Base-by-base conservation (phyloP, 1,140 invertebrate genomes). In the Bombus huntii region DNA sequence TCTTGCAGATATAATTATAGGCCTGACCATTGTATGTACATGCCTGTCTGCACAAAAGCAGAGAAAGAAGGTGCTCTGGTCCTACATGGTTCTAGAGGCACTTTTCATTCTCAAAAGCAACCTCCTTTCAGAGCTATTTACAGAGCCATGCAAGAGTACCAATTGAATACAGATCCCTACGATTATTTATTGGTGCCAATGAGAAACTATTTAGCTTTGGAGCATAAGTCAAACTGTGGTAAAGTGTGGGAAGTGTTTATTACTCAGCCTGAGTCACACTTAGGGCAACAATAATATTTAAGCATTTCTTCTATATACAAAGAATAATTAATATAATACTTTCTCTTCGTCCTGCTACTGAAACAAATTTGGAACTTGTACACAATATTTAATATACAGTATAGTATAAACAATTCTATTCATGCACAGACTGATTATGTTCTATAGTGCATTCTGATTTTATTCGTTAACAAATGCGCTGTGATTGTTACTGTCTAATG, bases 11-110 rank as follows among this genome's bases (percentile, higher is more conserved):
- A 98, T 95, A 99, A 99, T 94, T 99, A 98, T 93, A 96, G 98
- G 78, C 97, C 98, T 18, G 98, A 99, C 95, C 98, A 99, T 93
- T 99, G 98, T 93, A 98, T 98, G 97, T 99, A 99, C 91, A 97
- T 97, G 93, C 98, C 97, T 92, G 97, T 98, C 9, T 99, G 98
- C 92, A 96, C 96, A 68, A 95, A 96, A 81, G 98, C 98, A 12
- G 97, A 97, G 87, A 95, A 96, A 77, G 90, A 96, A n/a, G 98
- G 98, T 10, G 97, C 98, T 25, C 95, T 96, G 84, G 96, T 99
- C 5, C 92, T 99, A n/a, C 99, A 99, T 95, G 99, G 98, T 8
- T 98, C 98, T 88, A 95, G 98, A 80, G 96, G 97, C 22, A 97
- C 97, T 47, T 99, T 99, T 94, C 98, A 98, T 92, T 97, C 97